These are phyloP conservation scores for Leptopilina drosophilae DNA, from an alignment of 2,888 invertebrate species.

Conservation along the genomic window DNA sequence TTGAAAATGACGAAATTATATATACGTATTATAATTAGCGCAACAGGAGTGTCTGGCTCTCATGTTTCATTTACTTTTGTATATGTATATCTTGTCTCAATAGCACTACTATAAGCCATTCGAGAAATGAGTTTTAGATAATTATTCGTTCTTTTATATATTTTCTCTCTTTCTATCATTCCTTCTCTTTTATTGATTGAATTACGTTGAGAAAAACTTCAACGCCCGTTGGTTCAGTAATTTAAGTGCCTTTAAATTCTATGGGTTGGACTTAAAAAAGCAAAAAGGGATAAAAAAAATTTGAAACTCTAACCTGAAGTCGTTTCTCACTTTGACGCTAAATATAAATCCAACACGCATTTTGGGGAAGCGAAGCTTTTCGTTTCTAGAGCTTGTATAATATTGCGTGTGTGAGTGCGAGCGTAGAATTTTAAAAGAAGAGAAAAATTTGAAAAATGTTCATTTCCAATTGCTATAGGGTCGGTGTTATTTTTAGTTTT, in stretches of 20 bases:
- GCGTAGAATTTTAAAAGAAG: neutral
- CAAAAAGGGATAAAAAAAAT: neutral
- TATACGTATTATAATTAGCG: neutral
- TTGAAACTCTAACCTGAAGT: slow-evolving; percentile 39
- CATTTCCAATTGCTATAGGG: neutral
- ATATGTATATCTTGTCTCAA: slow-evolving; percentile 15
- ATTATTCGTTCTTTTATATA: slow-evolving; percentile 8
- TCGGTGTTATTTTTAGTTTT: too few species aligned
- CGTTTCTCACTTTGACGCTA: slow-evolving; percentile 50
- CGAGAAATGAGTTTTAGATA: slow-evolving; percentile 13
- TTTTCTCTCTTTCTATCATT: too few species aligned
- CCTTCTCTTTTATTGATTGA: neutral
- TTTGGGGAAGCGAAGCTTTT: slow-evolving; percentile 42
- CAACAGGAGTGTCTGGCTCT: slow-evolving; percentile 10
- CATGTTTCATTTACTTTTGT: neutral
- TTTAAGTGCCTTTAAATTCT: slow-evolving; percentile 68
- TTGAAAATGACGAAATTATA: neutral
- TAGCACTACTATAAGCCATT: neutral
- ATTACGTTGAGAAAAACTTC: slow-evolving; percentile 29
- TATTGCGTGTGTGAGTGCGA: neutral
- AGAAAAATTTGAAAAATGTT: slow-evolving; percentile 41
- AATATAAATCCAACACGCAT: slow-evolving; percentile 58
- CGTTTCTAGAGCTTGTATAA: neutral
- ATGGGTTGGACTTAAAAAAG: slow-evolving; percentile 45
- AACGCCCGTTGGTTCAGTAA: slow-evolving; percentile 54